A percentile compares a stretch with the other conserved stretches of the same genome.
Conservation (phyloP, 2,113 vertebrate genomes). For the Perca schrenkii region DNA sequence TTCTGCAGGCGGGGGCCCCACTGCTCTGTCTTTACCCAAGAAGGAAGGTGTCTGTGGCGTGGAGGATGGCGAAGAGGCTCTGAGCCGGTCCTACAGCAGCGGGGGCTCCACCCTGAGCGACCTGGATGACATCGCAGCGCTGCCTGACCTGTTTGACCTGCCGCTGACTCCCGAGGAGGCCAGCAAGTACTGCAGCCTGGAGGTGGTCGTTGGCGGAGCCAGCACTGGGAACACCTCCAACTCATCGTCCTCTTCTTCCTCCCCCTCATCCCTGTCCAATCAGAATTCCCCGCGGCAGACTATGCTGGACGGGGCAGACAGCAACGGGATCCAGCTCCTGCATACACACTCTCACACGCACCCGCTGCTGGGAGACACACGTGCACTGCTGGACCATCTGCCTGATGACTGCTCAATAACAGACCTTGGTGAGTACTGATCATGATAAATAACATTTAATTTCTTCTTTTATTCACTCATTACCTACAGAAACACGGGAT, state of each 20-base stretch:
- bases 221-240: constrained; percentile 80
- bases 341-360: constrained; percentile 74
- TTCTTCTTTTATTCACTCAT: neutral
- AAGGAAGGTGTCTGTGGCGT: constrained; percentile 78
- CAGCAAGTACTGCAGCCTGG: constrained; percentile 89
- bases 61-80: constrained; percentile 64
- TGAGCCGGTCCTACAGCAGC: constrained; percentile 88
- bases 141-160: constrained; percentile 91
- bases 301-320: constrained; percentile 83
- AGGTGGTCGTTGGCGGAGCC: constrained; percentile 82
- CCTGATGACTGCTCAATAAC: constrained; percentile 85
- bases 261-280: constrained; percentile 83
- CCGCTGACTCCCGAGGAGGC: constrained; percentile 90
- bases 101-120: constrained; percentile 88
- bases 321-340: constrained; percentile 83
- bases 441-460: neutral
- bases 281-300: constrained; percentile 90
- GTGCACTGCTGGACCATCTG: constrained; percentile 72
- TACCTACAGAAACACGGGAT: neutral
- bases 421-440: constrained; percentile 87
- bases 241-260: constrained; percentile 85
- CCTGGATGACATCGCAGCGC: constrained; percentile 89
- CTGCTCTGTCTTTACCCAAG: constrained; percentile 82
- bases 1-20: constrained; percentile 81
- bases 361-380: constrained; percentile 69